phyloP scores from a whole-genome alignment of 2,888 invertebrate species.

The Julus scanicus region DNA sequence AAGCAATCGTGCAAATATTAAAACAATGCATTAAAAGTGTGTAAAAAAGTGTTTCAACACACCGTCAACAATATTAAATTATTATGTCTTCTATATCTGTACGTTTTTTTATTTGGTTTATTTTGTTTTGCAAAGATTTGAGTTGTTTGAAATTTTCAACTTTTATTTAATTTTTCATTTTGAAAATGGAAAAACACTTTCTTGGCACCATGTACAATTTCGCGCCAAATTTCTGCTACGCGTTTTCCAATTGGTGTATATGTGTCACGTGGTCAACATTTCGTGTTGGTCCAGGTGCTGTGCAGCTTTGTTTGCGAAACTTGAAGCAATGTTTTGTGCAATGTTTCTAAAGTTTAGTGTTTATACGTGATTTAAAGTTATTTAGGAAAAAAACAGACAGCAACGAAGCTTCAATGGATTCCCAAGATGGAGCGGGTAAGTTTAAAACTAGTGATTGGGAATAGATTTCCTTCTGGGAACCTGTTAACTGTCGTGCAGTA shows the following conservation, averaged over 20 bases:
- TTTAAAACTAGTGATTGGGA: neutral
- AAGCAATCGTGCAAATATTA: neutral
- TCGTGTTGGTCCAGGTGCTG: neutral
- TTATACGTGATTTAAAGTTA: neutral
- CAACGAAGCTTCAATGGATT: neutral
- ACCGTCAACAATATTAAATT: neutral
- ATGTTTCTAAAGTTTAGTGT: neutral
- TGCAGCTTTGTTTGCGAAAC: neutral
- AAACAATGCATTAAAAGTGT: neutral
- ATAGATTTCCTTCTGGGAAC: no score
- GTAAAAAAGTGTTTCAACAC: neutral
- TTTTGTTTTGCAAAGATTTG: no score
- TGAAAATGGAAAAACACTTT: neutral
- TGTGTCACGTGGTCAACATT: neutral
- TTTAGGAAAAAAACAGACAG: neutral
- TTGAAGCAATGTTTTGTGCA: neutral
- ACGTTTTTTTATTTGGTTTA: neutral
- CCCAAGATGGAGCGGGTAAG: neutral
- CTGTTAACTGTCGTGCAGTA: no score
- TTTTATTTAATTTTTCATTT: no score
- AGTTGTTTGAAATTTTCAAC: neutral
- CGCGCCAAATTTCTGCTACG: neutral
- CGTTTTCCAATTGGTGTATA: neutral
- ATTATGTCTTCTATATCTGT: neutral
- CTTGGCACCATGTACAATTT: neutral